phyloP scores from a whole-genome alignment of 1,140 invertebrate genomes.

The Megalopta genalis region DNA sequence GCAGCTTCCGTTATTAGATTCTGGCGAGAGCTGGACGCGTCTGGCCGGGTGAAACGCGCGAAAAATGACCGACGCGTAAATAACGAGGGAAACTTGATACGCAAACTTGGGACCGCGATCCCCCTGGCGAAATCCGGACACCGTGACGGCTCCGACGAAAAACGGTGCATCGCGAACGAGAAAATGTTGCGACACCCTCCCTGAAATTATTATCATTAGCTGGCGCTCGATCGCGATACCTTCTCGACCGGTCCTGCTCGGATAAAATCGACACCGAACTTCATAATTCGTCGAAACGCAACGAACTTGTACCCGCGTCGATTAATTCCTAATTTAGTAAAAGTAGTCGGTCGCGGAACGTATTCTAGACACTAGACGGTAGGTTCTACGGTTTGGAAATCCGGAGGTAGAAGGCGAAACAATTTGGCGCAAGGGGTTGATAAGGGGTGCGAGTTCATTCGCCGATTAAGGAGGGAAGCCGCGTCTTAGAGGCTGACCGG shows the following conservation, averaged over 20 bases:
- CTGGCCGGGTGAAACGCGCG: slow-evolving; percentile 4
- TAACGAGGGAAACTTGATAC: slow-evolving; percentile 33
- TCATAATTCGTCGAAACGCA: not conserved
- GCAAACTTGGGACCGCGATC: not conserved
- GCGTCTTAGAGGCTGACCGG: not conserved
- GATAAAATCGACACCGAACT: not conserved
- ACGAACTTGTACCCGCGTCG: no score
- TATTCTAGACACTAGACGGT: no score
- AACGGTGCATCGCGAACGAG: no score
- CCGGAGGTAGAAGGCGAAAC: no score
- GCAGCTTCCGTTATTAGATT: slow-evolving; percentile 38
- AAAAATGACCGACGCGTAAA: slow-evolving; percentile 23
- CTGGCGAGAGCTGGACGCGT: not conserved
- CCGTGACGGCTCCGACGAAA: not conserved
- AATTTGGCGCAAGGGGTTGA: no score
- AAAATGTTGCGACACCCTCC: not conserved
- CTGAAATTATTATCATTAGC: not conserved
- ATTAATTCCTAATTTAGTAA: no score
- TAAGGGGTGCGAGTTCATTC: slow-evolving; percentile 23
- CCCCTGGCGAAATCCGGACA: not conserved
- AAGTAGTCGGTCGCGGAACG: no score
- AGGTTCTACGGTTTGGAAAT: no score
- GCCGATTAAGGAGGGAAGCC: slow-evolving; percentile 26
- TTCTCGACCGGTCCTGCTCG: not conserved
- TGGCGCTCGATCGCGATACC: not conserved